Base-by-base conservation (phyloP, 1,140 invertebrate genomes). In the Lordiphosa collinella region DNA sequence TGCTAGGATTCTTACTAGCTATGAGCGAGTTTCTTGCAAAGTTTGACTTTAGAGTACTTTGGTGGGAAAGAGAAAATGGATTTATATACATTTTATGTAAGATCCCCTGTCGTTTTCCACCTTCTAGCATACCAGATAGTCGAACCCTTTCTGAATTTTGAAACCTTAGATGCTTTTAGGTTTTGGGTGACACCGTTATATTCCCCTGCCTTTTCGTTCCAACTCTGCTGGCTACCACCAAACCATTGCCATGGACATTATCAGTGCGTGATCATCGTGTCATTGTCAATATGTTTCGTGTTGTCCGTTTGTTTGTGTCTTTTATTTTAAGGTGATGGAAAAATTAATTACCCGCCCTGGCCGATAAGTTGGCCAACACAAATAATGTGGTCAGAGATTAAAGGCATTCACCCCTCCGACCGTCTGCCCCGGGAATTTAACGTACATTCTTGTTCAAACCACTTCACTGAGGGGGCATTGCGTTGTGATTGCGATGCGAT, bases 241-340 rank as follows among this genome's bases (percentile, higher is more conserved):
- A 43, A 41, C 43, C 50, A 44, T 56, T 48, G 49, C 40, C 50
- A 43, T 58, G 50, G 52, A 25, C 76, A 75, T 52, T 75, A 80
- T 80, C 76, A 75, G 58, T 67, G 66, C 66, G 43, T 60, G 76
- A 82, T 80, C 76, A 58, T 71, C 66, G 48, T 57, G 50, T 60
- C 61, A 53, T 78, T 70, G 56, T 66, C 54, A 80, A 75, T 74
- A 65, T 38, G 56, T 59, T 64, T 58, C 43, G 51, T 73, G 52
- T 55, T 52, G 55, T 46, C 56, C 51, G 47, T 43, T 25, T 18
- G 22, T 37, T 14, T 37, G 12, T 29, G n/a, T 11, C 4, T 43
- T 8, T 40, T n/a, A n/a, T 1, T n/a, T 40, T 25, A 5, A 16
- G 41, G 41, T 12, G 41, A 25, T 44, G 11, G 53, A 68, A 73